phyloP scores from a whole-genome alignment of 2,888 invertebrate species.

The Agriopis marginaria region DNA sequence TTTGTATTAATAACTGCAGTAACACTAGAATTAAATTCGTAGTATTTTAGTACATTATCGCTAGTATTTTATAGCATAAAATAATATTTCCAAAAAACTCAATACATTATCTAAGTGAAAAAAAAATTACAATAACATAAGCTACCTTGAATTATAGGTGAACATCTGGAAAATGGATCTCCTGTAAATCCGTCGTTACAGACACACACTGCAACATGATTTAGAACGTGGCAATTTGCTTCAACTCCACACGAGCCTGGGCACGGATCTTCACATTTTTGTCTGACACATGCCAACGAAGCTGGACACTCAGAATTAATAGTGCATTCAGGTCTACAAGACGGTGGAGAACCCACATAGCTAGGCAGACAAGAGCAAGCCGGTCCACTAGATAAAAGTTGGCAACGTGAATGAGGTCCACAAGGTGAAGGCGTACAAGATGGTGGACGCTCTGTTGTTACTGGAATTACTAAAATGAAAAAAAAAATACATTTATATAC shows the following conservation, averaged over 20 bases:
- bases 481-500: neutral
- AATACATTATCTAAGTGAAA: neutral
- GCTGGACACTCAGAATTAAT: slow-evolving; percentile 93
- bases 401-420: slow-evolving; percentile 93
- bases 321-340: slow-evolving; percentile 93
- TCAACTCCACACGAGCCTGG: slow-evolving; percentile 93
- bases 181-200: slow-evolving; percentile 91
- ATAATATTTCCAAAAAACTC: neutral
- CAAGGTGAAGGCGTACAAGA: slow-evolving; percentile 94
- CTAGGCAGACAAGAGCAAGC: slow-evolving; percentile 93
- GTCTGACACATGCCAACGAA: slow-evolving; percentile 91
- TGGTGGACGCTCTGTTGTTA: slow-evolving; percentile 88
- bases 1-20: neutral
- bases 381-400: slow-evolving; percentile 89
- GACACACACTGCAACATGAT: slow-evolving; percentile 93
- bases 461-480: slow-evolving; percentile 62
- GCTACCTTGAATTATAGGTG: slow-evolving; percentile 82
- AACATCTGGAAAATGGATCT: slow-evolving; percentile 93
- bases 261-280: slow-evolving; percentile 93
- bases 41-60: too few species aligned
- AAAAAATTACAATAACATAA: slow-evolving; percentile 11
- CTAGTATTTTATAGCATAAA: neutral
- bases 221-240: slow-evolving; percentile 91
- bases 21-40: too few species aligned
- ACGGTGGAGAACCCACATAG: slow-evolving; percentile 92